phyloP scores from a whole-genome alignment of 2,113 vertebrate species.

The Malurus melanocephalus region DNA sequence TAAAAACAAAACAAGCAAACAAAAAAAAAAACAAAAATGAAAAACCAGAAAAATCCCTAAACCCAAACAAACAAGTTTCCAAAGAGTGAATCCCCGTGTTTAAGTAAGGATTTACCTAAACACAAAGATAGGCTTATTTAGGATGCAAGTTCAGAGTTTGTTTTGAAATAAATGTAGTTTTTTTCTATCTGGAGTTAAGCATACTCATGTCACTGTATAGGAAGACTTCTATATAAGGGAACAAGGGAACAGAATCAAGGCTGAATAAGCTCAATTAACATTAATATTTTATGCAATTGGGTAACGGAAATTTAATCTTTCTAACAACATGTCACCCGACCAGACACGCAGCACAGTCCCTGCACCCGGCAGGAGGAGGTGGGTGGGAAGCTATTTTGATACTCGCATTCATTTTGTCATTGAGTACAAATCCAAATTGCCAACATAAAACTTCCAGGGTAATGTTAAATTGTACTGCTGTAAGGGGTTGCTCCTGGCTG shows the following conservation, averaged over 20 bases:
- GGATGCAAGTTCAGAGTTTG: not conserved
- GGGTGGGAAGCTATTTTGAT: not conserved
- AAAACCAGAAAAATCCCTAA: not conserved
- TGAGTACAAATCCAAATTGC: not conserved
- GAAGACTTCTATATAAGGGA: not conserved
- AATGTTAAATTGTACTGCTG: accelerated
- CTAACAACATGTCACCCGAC: conserved; percentile 12
- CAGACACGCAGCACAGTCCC: not conserved
- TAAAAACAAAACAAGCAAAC: not conserved
- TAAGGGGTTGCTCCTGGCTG: not conserved
- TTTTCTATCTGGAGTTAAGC: not conserved
- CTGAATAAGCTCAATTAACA: conserved; percentile 50
- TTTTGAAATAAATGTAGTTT: accelerated
- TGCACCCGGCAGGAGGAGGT: not conserved
- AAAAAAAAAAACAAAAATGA: not conserved
- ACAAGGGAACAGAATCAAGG: conserved; percentile 17
- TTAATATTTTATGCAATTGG: conserved; percentile 60
- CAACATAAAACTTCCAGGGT: not conserved
- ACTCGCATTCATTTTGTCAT: not conserved
- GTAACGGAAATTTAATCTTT: conserved; percentile 58
- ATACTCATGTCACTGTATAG: not conserved
- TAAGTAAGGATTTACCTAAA: not conserved
- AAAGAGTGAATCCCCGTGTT: not conserved
- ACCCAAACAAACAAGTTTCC: not conserved
- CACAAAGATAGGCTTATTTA: not conserved